Evolutionary conservation across 2,797 vertebrate genomes (phyloP), one percentile per base, ranked within the genome.

Genomic region (Choloepus didactylus): DNA sequence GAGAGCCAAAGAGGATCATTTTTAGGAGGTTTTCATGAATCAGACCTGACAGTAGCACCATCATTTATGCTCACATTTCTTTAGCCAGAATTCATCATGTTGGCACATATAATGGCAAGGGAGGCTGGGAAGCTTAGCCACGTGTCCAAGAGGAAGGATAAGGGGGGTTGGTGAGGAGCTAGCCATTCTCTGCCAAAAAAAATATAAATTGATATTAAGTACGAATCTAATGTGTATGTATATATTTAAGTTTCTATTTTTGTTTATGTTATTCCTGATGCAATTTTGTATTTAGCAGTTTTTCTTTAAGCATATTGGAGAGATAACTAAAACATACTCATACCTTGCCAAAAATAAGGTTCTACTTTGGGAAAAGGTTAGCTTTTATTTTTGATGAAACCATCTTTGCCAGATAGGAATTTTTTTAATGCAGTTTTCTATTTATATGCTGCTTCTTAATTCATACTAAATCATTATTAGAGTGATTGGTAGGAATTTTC

Each of bases 231-330:
- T 69, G 16, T 67, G 4, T 88, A 69, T 66, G 14, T 11, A 31
- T 59, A 77, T 81, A 31, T 60, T 94, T 83, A 69, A 67, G 59
- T 46, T 89, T 83, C 31, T 46, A 64, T 89, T 41, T 85, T 38
- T 76, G 56, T n/a, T 95, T 96, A 51, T 73, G 9, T 87, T 92
- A 82, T 84, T 79, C 25, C 29, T 46, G 59, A 70, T 51, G 9
- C 3, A 72, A 49, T 64, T 96, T 93, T 89, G 23, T 15, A 62
- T 81, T 72, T 31, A 76, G 9, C 31, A 72, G 11, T 18, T 70
- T 83, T 79, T 5, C 27, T 90, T 60, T 59, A 23, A 1, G 76
- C 5, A 93, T 8, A 62, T 73, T 59, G 46, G 25, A 94, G 15
- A 79, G 29, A 87, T 9, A 92, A 77, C 72, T 9, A 92, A 73